These are phyloP conservation scores for Kryptolebias marmoratus DNA, from an alignment of 2,113 vertebrate species.

Conservation along the genomic window DNA sequence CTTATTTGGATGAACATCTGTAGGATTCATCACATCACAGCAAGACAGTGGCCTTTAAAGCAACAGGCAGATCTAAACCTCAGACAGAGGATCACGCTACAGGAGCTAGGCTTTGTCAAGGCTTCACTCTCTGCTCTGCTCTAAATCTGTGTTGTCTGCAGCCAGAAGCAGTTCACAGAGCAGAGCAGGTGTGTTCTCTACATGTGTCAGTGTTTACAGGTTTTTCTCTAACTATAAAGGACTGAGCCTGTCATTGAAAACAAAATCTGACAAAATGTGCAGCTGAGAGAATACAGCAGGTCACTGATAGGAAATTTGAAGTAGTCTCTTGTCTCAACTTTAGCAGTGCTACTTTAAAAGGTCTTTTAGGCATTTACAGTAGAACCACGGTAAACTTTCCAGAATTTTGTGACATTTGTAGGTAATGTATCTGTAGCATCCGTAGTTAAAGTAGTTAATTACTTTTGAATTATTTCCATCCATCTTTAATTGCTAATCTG, in stretches of 20 bases:
- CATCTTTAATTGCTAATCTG: too few species aligned
- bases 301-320: not conserved
- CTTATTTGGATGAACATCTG: not conserved
- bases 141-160: slow-evolving; percentile 2
- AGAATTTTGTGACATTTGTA: too few species aligned
- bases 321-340: too few species aligned
- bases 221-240: not conserved
- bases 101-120: not conserved
- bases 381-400: too few species aligned
- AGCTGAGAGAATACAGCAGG: not conserved
- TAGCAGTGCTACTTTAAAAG: too few species aligned
- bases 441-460: too few species aligned
- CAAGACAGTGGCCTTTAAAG: not conserved
- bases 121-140: not conserved
- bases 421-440: too few species aligned
- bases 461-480: too few species aligned
- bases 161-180: not conserved
- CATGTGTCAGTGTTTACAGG: slow-evolving; percentile 3
- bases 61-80: not conserved
- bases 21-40: not conserved
- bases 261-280: not conserved
- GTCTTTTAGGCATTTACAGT: too few species aligned
- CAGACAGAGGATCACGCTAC: not conserved
- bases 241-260: not conserved
- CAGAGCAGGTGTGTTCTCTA: not conserved